A percentile compares a stretch with the other conserved stretches of the same genome.
phyloP scores from a whole-genome alignment of 2,888 invertebrate species.

The Caenorhabditis wallacei region DNA sequence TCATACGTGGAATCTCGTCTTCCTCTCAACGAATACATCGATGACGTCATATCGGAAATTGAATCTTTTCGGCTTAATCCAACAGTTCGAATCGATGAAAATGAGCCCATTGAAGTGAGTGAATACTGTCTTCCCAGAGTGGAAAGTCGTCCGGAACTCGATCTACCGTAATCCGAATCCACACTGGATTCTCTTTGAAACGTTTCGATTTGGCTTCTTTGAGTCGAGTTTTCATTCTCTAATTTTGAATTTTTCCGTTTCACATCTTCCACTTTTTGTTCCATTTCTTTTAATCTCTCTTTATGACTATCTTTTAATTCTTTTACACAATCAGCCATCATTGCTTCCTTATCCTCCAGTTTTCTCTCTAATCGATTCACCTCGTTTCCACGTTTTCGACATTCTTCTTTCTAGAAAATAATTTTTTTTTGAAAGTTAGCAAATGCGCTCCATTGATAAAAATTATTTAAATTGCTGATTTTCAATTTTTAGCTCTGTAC shows the following conservation, averaged over 20 bases:
- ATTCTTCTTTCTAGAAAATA: constrained; percentile 77
- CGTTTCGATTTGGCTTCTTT: constrained; percentile 71
- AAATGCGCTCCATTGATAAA: neutral
- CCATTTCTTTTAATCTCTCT: constrained; percentile 75
- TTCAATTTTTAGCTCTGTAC: too few species aligned
- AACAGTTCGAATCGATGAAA: constrained; percentile 71
- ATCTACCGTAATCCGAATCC: constrained; percentile 80
- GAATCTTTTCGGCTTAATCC: constrained; percentile 69
- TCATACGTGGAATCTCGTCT: constrained; percentile 65
- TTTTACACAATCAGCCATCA: constrained; percentile 80
- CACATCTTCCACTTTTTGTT: constrained; percentile 73
- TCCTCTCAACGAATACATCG: constrained; percentile 65
- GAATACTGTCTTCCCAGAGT: constrained; percentile 74
- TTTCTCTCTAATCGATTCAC: constrained; percentile 78
- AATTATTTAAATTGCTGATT: too few species aligned
- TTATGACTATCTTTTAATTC: constrained; percentile 81
- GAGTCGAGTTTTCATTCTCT: constrained; percentile 76
- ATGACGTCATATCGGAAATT: constrained; percentile 68
- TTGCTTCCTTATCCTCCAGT: constrained; percentile 78
- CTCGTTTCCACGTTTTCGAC: constrained; percentile 73
- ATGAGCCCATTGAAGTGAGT: constrained; percentile 69
- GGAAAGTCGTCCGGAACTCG: constrained; percentile 65
- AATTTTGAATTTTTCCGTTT: constrained; percentile 72
- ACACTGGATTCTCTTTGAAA: constrained; percentile 78
- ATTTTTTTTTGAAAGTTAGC: neutral